Base-by-base conservation (phyloP, 1,140 invertebrate species). In the Brachionus asplanchnoidis region DNA sequence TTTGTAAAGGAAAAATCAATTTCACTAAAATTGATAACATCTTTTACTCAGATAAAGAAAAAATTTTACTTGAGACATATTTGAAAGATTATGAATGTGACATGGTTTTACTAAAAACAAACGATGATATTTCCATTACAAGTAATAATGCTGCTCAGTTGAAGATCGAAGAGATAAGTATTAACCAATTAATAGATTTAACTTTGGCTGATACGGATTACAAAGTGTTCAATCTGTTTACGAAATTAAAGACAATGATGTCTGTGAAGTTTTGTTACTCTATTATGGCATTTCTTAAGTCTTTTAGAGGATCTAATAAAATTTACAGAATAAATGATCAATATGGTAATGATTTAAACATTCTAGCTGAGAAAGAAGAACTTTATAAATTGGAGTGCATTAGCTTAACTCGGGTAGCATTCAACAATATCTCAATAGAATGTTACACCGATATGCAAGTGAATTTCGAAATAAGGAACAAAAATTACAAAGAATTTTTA, bases 201-300 rank as follows among this genome's bases (percentile, higher is more conserved):
- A 86, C 85, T 83, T 85, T 86, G n/a, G 73, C 84, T 82, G 87
- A 87, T 44, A 87, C 83, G 70, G 88, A 77, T 84, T 88, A 87
- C 84, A 88, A 85, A 60, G 32, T 82, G 36, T 66, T 23, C 36
- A 82, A 65, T 20, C 46, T 65, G 46, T 82, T 82, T 26, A 17
- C 20, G 17, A 65, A 50, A 23, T 65, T 65, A 23, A 40, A 20
- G 46, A 82, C 23, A 26, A 20, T 26, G 28, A 82, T 12, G 14
- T 32, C 28, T 32, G 28, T 32, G 3, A 32, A 32, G 28, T 32
- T 32, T 32, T 32, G 28, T 32, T 32, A 32, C 28, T 32, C 28
- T 32, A 32, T 32, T 32, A 32, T 32, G 28, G 28, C 28, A 32
- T 32, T 32, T 3, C 28, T 32, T 32, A 32, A 32, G 28, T 3